Conservation (phyloP, 2,888 invertebrate species). For the Sisyra nigra region DNA sequence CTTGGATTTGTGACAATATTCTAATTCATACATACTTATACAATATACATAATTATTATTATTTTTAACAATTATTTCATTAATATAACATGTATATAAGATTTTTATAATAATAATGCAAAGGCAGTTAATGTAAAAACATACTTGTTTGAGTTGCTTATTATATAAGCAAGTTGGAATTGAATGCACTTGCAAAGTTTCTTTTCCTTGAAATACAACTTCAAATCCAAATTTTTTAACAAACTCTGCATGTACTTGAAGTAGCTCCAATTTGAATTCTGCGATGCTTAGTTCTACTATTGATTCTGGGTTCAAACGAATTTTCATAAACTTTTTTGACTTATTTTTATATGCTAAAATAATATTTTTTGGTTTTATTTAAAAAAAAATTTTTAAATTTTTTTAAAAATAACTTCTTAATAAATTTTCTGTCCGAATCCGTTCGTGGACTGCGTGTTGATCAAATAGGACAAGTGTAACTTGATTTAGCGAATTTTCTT, state of each 20-base stretch:
- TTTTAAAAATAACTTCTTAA: conserved; percentile 30
- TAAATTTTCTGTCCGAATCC: conserved; percentile 59
- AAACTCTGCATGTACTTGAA: conserved; percentile 35
- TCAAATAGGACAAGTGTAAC: conserved; percentile 53
- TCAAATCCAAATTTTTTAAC: conserved; percentile 41
- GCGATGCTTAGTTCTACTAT: conserved; percentile 17
- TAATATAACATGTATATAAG: too few relatives aligned
- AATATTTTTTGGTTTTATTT: neutral
- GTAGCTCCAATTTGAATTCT: conserved; percentile 32
- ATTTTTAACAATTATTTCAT: too few relatives aligned
- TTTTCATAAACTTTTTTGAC: conserved; percentile 11
- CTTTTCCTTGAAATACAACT: conserved; percentile 27
- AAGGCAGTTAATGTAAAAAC: too few relatives aligned
- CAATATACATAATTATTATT: too few relatives aligned
- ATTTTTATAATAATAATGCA: too few relatives aligned
- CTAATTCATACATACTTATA: too few relatives aligned
- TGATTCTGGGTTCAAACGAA: conserved; percentile 11
- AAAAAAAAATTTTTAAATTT: neutral
- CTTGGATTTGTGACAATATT: too few relatives aligned
- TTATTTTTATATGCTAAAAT: conserved; percentile 6
- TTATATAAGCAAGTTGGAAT: conserved; percentile 48
- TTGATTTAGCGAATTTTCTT: conserved; percentile 22
- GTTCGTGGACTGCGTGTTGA: conserved; percentile 79
- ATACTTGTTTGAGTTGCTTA: conserved; percentile 36
- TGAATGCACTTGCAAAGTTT: conserved; percentile 29